Base-by-base conservation (phyloP, 2,888 invertebrate genomes). In the Drosophila neoperkinsi region DNA sequence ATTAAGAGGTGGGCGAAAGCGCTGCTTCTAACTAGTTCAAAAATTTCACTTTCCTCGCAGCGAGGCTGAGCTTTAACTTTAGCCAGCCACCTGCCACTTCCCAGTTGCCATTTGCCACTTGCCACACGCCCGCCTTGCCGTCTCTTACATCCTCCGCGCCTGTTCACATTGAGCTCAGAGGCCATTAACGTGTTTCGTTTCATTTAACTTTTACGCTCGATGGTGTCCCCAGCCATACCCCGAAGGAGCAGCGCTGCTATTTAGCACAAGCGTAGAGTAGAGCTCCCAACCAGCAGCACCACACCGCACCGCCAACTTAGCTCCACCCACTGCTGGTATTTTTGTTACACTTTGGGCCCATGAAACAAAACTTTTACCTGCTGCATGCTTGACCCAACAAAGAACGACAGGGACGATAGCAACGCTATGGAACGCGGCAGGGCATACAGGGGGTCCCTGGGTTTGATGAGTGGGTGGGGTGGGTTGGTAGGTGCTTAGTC, bases 121-220 rank as follows among this genome's bases (percentile, higher is more conserved):
- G 55, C 60, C 57, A 41, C 58, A 57, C 55, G 51, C 36, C 41
- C 34, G 21, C 46, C 53, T 30, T 30, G 49, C 38, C 36, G 16
- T 16, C 25, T 25, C 25, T 46, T 16, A 43, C 3, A 11, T 6
- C 21, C 10, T 18, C 13, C 56, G 28, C 34, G 56, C 28, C 38
- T 38, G 28, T 28, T 36, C 50, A 38, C 56, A 56, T 56, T 56
- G 50, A 73, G 68, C 77, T 80, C 75, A 74, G 77, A 88, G 88
- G 83, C 90, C 87, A 88, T 88, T 90, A 88, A 88, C 90, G 87
- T 88, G 87, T 90, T 88, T 90, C 87, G 88, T 88, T 90, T 88
- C 87, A 88, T 88, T 88, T 88, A 88, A 88, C 88, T 88, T 88
- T 90, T 90, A 88, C 90, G 87, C 87, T 90, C 88, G 66, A 83